Conservation (phyloP, 2,888 invertebrate species). For the Dolichopus griseipennis region DNA sequence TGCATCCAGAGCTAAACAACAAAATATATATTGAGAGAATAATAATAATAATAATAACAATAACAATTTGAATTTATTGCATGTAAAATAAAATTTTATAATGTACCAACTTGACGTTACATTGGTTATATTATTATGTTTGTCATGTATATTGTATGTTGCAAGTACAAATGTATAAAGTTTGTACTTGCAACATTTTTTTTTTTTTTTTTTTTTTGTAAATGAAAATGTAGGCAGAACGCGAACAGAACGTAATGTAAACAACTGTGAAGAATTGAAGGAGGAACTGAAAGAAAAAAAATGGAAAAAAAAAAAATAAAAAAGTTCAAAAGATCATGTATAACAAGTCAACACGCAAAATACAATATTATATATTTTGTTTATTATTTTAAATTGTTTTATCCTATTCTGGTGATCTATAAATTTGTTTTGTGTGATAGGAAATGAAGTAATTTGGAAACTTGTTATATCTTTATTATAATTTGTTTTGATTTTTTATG, state of each 20-base stretch:
- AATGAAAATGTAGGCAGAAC: constrained; percentile 2
- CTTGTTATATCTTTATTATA: neutral
- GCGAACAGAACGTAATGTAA: neutral
- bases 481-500: too few relatives aligned
- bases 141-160: too few relatives aligned
- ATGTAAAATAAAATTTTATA: too few relatives aligned
- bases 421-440: neutral
- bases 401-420: neutral
- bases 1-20: neutral
- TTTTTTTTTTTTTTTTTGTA: too few relatives aligned
- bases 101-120: too few relatives aligned
- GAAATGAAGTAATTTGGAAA: neutral
- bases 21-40: too few relatives aligned
- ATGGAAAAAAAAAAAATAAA: neutral
- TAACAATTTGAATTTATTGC: too few relatives aligned
- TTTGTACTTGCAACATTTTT: too few relatives aligned
- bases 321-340: constrained; percentile 1
- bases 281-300: neutral
- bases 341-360: neutral
- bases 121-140: too few relatives aligned
- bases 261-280: neutral
- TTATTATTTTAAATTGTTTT: neutral
- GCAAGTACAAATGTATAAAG: too few relatives aligned
- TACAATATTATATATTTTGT: neutral
- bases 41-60: neutral